phyloP scores from a whole-genome alignment of 2,113 vertebrate genomes.

The Synchiropus splendidus region DNA sequence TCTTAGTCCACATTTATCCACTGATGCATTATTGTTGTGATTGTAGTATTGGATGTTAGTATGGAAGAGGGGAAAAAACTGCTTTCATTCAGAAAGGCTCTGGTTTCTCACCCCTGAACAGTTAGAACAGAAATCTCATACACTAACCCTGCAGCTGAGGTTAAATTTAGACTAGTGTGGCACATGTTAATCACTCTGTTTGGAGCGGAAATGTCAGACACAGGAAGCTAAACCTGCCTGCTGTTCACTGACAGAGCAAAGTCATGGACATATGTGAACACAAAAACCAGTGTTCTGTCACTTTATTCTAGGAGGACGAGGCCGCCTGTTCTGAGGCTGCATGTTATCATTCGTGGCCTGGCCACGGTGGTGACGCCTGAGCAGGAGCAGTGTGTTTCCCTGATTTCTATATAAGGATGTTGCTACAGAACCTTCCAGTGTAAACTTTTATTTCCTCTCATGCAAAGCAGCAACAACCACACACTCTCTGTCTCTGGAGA shows the following conservation, averaged over 20 bases:
- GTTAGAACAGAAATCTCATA: too few relatives aligned
- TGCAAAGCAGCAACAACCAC: conserved; percentile 39
- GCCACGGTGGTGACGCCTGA: too few relatives aligned
- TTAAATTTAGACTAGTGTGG: conserved; percentile 19
- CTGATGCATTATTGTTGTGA: too few relatives aligned
- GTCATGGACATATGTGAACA: too few relatives aligned
- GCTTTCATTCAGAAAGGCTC: too few relatives aligned
- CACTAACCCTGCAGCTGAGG: conserved; percentile 4
- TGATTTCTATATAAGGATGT: conserved; percentile 23
- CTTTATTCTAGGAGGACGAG: too few relatives aligned
- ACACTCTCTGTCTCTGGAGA: conserved; percentile 26
- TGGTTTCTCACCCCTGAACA: too few relatives aligned
- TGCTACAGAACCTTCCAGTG: conserved; percentile 36
- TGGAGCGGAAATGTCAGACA: conserved; percentile 32
- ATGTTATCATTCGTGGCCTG: conserved; percentile 11
- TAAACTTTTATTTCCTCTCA: conserved; percentile 27
- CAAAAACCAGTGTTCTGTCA: too few relatives aligned
- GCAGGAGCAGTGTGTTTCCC: neutral
- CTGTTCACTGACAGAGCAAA: too few relatives aligned
- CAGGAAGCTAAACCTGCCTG: conserved; percentile 19
- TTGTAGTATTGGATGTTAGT: too few relatives aligned
- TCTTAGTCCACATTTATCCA: too few relatives aligned
- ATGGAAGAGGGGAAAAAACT: too few relatives aligned
- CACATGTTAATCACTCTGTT: conserved; percentile 7
- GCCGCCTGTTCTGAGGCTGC: conserved; percentile 1